A percentile compares a stretch with the other conserved stretches of the same genome.
Conservation (phyloP, 1,140 invertebrate species). For the Procambarus virginalis region DNA sequence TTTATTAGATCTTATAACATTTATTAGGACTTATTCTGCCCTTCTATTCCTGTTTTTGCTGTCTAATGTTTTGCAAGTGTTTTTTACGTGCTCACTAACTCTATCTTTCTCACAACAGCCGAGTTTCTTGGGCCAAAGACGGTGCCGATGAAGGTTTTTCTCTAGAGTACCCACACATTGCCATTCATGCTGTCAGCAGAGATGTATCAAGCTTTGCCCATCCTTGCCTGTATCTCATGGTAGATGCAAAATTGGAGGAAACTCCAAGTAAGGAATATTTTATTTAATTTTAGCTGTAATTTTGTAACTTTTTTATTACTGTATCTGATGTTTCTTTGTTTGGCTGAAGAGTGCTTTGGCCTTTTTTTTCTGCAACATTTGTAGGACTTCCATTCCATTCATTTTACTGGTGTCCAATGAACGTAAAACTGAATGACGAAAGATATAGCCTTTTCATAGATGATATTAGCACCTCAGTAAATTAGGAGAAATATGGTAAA, state of each 20-base stretch:
- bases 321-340: neutral
- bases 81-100: neutral
- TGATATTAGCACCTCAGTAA: no score
- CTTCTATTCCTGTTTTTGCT: no score
- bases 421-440: no score
- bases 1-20: no score
- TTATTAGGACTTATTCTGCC: no score
- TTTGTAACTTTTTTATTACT: neutral
- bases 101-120: slow-evolving; percentile 74
- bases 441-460: no score
- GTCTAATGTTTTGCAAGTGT: no score
- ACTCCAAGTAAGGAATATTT: slow-evolving; percentile 19
- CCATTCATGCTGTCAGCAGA: slow-evolving; percentile 84
- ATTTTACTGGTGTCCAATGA: no score
- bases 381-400: no score
- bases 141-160: slow-evolving; percentile 81
- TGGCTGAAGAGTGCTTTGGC: neutral
- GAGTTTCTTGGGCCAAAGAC: slow-evolving; percentile 79
- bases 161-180: slow-evolving; percentile 83
- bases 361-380: neutral
- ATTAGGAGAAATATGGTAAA: no score
- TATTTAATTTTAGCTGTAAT: neutral
- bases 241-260: slow-evolving; percentile 79
- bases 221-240: slow-evolving; percentile 83
- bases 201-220: slow-evolving; percentile 80